Evolutionary conservation across 2,888 invertebrate species (phyloP).

Genomic region (Pterostichus niger): DNA sequence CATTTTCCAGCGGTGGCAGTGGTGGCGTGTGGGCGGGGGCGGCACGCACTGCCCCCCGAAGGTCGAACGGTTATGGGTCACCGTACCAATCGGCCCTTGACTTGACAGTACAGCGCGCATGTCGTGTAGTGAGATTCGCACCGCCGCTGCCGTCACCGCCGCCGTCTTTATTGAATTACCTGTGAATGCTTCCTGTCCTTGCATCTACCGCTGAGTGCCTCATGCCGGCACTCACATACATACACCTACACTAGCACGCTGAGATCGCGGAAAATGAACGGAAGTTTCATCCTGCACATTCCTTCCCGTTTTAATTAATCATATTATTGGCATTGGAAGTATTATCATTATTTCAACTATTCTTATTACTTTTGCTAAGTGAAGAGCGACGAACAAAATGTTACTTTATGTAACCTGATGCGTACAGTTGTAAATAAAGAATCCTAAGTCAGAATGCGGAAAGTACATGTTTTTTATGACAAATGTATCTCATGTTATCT

Average conservation of each 20-base stretch:
- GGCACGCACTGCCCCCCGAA: conserved; percentile 51
- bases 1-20: conserved; percentile 51
- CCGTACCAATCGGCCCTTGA: conserved; percentile 55
- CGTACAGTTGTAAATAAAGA: no score
- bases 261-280: conserved; percentile 29
- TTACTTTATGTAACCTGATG: no score
- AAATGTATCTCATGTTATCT: no score
- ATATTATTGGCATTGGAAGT: conserved; percentile 17
- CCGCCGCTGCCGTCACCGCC: background rate
- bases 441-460: no score
- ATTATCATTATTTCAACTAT: conserved; percentile 17
- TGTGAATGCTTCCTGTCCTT: conserved; percentile 42
- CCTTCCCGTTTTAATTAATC: conserved; percentile 28
- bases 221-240: conserved; percentile 4
- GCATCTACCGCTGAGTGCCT: conserved; percentile 39
- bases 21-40: conserved; percentile 18
- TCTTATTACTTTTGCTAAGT: conserved; percentile 1
- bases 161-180: conserved; percentile 51
- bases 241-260: background rate
- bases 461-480: no score
- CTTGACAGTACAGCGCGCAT: conserved; percentile 45
- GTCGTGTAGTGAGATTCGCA: conserved; percentile 39
- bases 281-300: conserved; percentile 7
- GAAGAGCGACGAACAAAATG: no score
- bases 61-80: conserved; percentile 62